These are phyloP conservation scores for Danio albolineatus DNA, from an alignment of 2,797 vertebrate genomes.

Conservation along the genomic window DNA sequence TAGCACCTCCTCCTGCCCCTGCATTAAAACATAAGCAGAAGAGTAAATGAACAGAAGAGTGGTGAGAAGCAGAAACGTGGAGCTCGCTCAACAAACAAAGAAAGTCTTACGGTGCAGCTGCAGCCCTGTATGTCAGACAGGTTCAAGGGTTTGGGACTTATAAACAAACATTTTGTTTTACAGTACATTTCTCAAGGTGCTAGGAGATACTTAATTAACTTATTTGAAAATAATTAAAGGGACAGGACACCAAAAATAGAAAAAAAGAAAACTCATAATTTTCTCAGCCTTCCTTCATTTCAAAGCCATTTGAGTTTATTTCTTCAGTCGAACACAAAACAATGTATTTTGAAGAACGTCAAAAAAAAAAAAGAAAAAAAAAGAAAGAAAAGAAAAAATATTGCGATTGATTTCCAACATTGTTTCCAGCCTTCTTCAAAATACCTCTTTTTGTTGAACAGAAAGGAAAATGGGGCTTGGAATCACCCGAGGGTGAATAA, in stretches of 20 bases:
- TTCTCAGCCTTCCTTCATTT: too few species aligned
- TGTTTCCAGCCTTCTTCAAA: too few species aligned
- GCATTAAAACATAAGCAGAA: conserved; percentile 77
- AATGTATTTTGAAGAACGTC: too few species aligned
- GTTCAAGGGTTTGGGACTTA: conserved; percentile 13
- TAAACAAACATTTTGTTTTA: conserved; percentile 25
- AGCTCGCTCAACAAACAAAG: conserved; percentile 36
- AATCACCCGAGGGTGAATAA: too few species aligned
- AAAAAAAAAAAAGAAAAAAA: too few species aligned
- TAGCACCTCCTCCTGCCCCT: conserved; percentile 59
- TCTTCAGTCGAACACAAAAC: too few species aligned
- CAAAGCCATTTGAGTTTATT: too few species aligned
- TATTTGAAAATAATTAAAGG: conserved; percentile 17
- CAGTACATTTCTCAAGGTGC: conserved; percentile 39
- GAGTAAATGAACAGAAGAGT: conserved; percentile 73
- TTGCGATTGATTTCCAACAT: too few species aligned
- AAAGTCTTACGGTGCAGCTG: conserved; percentile 53
- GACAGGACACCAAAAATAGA: conserved; percentile 4
- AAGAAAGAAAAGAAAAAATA: too few species aligned
- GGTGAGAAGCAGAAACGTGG: neutral
- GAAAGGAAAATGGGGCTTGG: too few species aligned
- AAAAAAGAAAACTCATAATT: too few species aligned
- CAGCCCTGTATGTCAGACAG: neutral
- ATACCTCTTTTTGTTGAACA: too few species aligned
- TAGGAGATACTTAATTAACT: conserved; percentile 24